phyloP scores from a whole-genome alignment of 2,888 invertebrate species.

The Gortyna flavago region DNA sequence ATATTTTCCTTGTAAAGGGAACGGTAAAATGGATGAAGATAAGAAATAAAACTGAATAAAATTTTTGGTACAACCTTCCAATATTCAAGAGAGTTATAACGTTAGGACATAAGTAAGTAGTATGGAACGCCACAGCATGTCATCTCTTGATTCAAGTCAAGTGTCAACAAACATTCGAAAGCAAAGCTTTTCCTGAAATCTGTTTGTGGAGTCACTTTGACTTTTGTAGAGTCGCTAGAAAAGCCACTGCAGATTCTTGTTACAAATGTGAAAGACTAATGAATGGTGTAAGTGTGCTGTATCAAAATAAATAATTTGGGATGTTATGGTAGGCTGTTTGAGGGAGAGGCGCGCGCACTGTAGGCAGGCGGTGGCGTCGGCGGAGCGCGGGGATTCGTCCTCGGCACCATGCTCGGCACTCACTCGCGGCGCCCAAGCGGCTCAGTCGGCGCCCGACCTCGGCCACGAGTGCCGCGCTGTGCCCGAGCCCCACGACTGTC shows the following conservation, averaged over 20 bases:
- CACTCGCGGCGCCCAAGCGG: constrained; percentile 82
- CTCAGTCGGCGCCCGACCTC: constrained; percentile 83
- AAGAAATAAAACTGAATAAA: neutral
- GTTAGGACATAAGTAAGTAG: neutral
- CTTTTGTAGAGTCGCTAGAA: neutral
- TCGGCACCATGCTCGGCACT: constrained; percentile 77
- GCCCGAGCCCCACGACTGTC: constrained; percentile 75
- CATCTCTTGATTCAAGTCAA: too few relatives aligned
- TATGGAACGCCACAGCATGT: neutral
- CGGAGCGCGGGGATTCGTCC: constrained; percentile 82
- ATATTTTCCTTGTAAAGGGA: constrained; percentile 24
- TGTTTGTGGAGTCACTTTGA: neutral
- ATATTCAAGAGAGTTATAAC: neutral
- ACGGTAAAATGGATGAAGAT: neutral
- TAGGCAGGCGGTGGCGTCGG: constrained; percentile 71
- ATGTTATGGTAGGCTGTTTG: constrained; percentile 71
- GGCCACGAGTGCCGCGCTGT: constrained; percentile 72
- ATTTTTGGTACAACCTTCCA: neutral
- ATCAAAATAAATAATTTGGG: constrained; percentile 75
- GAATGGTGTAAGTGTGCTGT: constrained; percentile 60
- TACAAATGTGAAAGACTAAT: constrained; percentile 28
- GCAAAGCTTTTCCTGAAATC: neutral
- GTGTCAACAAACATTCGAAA: constrained; percentile 5
- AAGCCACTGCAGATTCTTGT: neutral
- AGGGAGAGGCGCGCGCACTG: constrained; percentile 86